Evolutionary conservation across 2,797 vertebrate genomes (phyloP).

Genomic region (Lepus townsendii): DNA sequence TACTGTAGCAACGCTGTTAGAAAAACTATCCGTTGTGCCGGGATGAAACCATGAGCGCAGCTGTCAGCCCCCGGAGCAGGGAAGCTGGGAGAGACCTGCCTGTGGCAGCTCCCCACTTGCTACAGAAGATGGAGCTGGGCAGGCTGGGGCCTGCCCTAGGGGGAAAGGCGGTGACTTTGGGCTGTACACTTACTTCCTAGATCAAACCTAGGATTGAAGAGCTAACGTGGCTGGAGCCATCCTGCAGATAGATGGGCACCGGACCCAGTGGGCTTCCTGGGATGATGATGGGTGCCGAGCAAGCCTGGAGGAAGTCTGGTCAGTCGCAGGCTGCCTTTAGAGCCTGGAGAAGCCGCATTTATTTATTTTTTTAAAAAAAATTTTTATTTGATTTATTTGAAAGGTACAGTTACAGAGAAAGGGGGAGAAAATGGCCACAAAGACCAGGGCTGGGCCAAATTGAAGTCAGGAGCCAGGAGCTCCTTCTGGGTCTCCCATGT

Average conservation of each 20-base stretch:
- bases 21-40: neutral
- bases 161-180: neutral
- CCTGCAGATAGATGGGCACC: neutral
- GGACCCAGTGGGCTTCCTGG: neutral
- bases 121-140: neutral
- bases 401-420: too few relatives aligned
- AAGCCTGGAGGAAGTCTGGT: neutral
- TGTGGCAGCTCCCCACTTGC: neutral
- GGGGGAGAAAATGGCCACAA: too few relatives aligned
- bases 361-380: too few relatives aligned
- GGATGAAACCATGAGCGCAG: neutral
- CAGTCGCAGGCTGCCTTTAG: neutral
- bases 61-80: neutral
- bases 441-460: too few relatives aligned
- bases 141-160: neutral
- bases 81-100: neutral
- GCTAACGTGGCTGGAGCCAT: neutral
- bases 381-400: too few relatives aligned
- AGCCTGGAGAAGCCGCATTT: neutral
- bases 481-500: too few relatives aligned
- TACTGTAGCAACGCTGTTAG: neutral
- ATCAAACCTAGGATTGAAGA: neutral
- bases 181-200: neutral
- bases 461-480: too few relatives aligned
- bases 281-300: fast-evolving